phyloP scores from a whole-genome alignment of 2,113 vertebrate genomes.

The Zosterops lateralis region DNA sequence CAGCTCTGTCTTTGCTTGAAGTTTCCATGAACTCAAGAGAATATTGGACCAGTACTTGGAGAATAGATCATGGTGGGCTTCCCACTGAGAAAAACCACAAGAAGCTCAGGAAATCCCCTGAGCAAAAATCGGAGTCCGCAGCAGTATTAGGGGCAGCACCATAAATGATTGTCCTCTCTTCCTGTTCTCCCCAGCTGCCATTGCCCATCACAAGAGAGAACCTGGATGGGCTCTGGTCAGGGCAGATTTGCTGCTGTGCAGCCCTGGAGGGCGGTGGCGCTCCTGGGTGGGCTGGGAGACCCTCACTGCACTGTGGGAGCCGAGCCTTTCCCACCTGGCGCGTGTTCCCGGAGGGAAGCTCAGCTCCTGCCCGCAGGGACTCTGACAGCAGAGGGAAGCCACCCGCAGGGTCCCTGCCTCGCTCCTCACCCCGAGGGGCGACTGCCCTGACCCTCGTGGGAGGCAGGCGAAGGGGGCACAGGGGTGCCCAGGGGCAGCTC shows the following conservation, averaged over 20 bases:
- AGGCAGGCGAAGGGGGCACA: not conserved
- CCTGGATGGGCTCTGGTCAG: not conserved
- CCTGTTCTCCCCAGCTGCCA: not conserved
- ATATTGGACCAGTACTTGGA: not conserved
- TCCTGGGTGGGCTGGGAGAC: not conserved
- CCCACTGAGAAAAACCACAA: not conserved
- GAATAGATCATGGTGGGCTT: not conserved
- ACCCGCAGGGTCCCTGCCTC: fast-evolving
- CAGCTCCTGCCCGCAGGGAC: not conserved
- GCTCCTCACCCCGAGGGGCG: not conserved
- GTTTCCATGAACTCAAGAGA: not conserved
- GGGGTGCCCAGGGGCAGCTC: not conserved
- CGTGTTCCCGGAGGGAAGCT: not conserved
- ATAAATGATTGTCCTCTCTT: not conserved
- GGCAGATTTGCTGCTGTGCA: not conserved
- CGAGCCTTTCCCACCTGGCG: not conserved
- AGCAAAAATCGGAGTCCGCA: not conserved
- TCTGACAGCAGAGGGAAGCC: not conserved
- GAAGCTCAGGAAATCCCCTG: not conserved
- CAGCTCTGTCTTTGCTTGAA: not conserved
- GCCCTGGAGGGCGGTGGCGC: not conserved
- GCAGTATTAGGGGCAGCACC: not conserved
- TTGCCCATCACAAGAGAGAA: not conserved
- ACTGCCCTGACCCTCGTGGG: fast-evolving
- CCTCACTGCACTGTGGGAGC: fast-evolving